Evolutionary conservation across 2,797 vertebrate species (phyloP).

Genomic region (Coilia nasus): DNA sequence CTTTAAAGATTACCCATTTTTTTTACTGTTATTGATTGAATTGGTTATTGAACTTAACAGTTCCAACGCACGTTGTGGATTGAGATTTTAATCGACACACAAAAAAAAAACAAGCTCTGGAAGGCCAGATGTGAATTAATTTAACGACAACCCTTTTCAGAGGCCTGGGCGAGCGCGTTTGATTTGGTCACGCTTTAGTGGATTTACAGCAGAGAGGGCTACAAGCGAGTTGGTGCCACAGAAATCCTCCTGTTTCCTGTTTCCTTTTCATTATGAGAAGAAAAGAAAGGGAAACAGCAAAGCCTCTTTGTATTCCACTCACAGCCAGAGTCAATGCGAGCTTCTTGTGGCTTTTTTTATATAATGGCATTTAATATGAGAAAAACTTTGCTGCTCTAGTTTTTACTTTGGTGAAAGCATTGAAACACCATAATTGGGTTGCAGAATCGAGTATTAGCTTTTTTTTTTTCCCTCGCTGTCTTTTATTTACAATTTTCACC

Average conservation of each 20-base stretch:
- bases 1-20: neutral
- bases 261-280: constrained; percentile 21
- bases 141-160: constrained; percentile 39
- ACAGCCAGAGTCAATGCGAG: constrained; percentile 31
- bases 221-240: constrained; percentile 22
- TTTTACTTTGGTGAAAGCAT: neutral
- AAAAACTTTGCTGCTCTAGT: constrained; percentile 31
- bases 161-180: constrained; percentile 34
- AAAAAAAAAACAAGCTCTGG: neutral
- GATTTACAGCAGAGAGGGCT: constrained; percentile 39
- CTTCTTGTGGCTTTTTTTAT: constrained; percentile 33
- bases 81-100: neutral
- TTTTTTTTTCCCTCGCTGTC: neutral
- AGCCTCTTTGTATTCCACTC: constrained; percentile 46
- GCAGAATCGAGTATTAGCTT: neutral
- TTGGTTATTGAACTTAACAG: constrained; percentile 5
- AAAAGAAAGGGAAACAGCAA: constrained; percentile 12
- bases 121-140: constrained; percentile 42
- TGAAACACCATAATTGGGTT: neutral
- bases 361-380: constrained; percentile 32
- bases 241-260: constrained; percentile 16
- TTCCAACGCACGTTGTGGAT: neutral
- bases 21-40: constrained; percentile 3
- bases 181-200: constrained; percentile 36
- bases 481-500: neutral